Evolutionary conservation across 2,797 vertebrate species (phyloP).

Genomic region (Hypotaenidia okinawae): DNA sequence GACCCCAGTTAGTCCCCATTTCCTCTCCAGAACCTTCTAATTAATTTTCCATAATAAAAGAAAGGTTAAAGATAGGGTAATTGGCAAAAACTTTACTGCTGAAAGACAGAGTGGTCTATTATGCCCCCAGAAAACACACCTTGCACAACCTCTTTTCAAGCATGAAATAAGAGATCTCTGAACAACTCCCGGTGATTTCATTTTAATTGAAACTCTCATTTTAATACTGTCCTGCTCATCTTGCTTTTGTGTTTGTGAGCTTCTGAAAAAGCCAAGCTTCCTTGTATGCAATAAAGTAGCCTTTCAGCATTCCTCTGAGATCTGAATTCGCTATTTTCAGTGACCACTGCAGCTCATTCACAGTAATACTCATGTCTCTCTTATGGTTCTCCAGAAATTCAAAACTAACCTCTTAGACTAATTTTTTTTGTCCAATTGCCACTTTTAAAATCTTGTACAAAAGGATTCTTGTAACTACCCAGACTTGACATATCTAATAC

Average conservation of each 20-base stretch:
- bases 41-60: conserved; percentile 62
- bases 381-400: background rate
- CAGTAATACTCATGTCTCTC: background rate
- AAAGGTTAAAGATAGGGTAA: conserved; percentile 64
- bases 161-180: background rate
- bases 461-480: background rate
- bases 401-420: background rate
- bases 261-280: background rate
- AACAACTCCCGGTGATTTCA: background rate
- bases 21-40: conserved; percentile 55
- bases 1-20: conserved; percentile 43
- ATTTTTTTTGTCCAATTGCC: background rate
- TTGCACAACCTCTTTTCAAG: conserved; percentile 37
- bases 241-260: background rate
- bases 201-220: background rate
- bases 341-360: background rate
- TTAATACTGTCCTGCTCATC: background rate
- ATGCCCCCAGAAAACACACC: conserved; percentile 49
- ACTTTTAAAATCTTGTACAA: background rate
- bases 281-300: background rate
- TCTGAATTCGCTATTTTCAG: background rate
- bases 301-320: background rate
- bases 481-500: background rate
- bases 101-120: conserved; percentile 51
- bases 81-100: conserved; percentile 54